Conservation (phyloP, 2,888 invertebrate species). For the Netelia inedita region DNA sequence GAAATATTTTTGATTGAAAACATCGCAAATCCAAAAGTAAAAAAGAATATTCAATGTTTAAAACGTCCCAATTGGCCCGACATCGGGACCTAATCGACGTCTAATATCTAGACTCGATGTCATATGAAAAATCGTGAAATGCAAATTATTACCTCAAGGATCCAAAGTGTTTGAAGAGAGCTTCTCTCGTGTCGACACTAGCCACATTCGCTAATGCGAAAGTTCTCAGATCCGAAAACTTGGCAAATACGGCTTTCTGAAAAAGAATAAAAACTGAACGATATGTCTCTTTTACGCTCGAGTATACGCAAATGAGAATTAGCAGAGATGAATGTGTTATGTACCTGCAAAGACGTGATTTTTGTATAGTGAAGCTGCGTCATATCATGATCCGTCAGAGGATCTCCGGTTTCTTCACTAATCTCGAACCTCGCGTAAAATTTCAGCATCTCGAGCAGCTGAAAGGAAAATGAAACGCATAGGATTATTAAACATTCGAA, state of each 20-base stretch:
- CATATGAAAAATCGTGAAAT: slow-evolving; percentile 22
- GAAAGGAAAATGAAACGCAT: slow-evolving; percentile 82
- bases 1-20: too few relatives aligned
- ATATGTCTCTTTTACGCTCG: slow-evolving; percentile 20
- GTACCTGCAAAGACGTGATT: slow-evolving; percentile 95
- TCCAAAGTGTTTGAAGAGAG: slow-evolving; percentile 94
- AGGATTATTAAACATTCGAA: slow-evolving; percentile 22
- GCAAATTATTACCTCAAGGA: slow-evolving; percentile 87
- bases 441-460: slow-evolving; percentile 97
- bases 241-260: slow-evolving; percentile 96
- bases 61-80: too few relatives aligned
- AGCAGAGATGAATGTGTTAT: slow-evolving; percentile 8
- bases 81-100: too few relatives aligned
- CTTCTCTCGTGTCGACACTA: slow-evolving; percentile 95
- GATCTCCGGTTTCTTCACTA: slow-evolving; percentile 97
- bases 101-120: too few relatives aligned
- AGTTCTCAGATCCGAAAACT: slow-evolving; percentile 93
- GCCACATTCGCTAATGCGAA: slow-evolving; percentile 98
- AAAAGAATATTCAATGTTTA: too few relatives aligned
- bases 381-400: slow-evolving; percentile 97
- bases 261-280: slow-evolving; percentile 74
- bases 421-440: slow-evolving; percentile 99
- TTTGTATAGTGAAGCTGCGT: slow-evolving; percentile 96
- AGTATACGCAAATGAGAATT: background rate
- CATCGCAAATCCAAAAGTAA: too few relatives aligned